These are phyloP conservation scores for Nansenia antarctica DNA, from an alignment of 2,113 vertebrate species.

Conservation along the genomic window DNA sequence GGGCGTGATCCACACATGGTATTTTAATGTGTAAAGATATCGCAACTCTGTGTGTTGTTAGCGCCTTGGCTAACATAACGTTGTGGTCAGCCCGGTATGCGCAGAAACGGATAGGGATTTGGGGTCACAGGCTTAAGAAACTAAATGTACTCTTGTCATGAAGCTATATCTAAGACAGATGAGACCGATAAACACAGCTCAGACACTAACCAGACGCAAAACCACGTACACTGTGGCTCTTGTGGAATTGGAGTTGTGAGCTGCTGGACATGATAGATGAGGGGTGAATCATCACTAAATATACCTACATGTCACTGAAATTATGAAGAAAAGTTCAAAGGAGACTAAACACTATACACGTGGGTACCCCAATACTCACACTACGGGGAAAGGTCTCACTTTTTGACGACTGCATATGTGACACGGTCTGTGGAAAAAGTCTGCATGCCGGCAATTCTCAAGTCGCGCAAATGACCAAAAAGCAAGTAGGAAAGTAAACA, in stretches of 20 bases:
- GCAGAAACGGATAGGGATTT: conserved; percentile 50
- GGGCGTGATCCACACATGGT: conserved; percentile 29
- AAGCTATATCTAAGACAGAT: conserved; percentile 50
- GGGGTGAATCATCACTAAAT: conserved; percentile 4
- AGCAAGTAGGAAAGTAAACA: too few species aligned
- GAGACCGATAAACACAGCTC: conserved; percentile 32
- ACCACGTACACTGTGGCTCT: conserved; percentile 25
- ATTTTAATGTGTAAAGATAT: conserved; percentile 58
- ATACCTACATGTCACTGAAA: background rate
- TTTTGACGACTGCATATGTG: too few species aligned
- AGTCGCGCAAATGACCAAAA: too few species aligned
- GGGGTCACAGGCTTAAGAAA: conserved; percentile 51
- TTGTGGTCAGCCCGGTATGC: conserved; percentile 43
- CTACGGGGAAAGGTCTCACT: too few species aligned
- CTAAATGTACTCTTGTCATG: conserved; percentile 43
- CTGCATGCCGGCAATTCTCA: too few species aligned
- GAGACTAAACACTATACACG: background rate
- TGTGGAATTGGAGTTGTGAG: conserved; percentile 23
- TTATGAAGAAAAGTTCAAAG: too few species aligned
- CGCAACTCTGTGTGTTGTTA: conserved; percentile 51
- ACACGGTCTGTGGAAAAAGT: too few species aligned
- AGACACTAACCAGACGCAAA: background rate
- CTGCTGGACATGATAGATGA: conserved; percentile 15
- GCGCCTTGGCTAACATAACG: conserved; percentile 45
- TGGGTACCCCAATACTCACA: background rate